Evolutionary conservation across 2,888 invertebrate species (phyloP).

Genomic region (Mongoloraphidia duomilia): DNA sequence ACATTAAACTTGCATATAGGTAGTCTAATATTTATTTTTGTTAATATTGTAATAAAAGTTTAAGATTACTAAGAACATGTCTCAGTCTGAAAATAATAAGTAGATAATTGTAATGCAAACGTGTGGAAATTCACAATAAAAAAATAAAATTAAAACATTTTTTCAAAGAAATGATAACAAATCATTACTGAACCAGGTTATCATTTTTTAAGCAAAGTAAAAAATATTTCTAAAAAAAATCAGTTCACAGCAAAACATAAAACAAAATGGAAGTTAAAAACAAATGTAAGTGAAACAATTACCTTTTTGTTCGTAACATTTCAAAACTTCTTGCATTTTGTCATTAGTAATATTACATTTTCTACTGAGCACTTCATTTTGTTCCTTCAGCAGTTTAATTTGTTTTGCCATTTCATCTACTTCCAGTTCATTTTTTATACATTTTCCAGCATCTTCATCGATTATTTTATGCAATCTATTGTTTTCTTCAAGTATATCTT

Average conservation of each 20-base stretch:
- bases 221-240: too few species aligned
- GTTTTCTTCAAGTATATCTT: slow-evolving; percentile 56
- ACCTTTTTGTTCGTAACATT: slow-evolving; percentile 59
- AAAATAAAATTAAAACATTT: not conserved
- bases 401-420: slow-evolving; percentile 30
- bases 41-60: too few species aligned
- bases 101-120: too few species aligned
- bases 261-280: not conserved
- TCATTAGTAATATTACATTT: slow-evolving; percentile 55
- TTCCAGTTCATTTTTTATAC: slow-evolving; percentile 30
- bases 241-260: not conserved
- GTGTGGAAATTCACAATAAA: not conserved
- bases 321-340: slow-evolving; percentile 58
- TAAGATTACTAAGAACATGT: too few species aligned
- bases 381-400: slow-evolving; percentile 23
- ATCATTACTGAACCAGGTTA: not conserved
- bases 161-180: not conserved
- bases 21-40: too few species aligned
- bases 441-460: slow-evolving; percentile 30
- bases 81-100: too few species aligned
- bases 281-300: slow-evolving; percentile 20
- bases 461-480: slow-evolving; percentile 41
- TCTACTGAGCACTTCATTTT: slow-evolving; percentile 36
- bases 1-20: too few species aligned
- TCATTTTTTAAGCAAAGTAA: not conserved